Conservation (phyloP, 1,140 invertebrate species). For the Stegodyphus dumicola region DNA sequence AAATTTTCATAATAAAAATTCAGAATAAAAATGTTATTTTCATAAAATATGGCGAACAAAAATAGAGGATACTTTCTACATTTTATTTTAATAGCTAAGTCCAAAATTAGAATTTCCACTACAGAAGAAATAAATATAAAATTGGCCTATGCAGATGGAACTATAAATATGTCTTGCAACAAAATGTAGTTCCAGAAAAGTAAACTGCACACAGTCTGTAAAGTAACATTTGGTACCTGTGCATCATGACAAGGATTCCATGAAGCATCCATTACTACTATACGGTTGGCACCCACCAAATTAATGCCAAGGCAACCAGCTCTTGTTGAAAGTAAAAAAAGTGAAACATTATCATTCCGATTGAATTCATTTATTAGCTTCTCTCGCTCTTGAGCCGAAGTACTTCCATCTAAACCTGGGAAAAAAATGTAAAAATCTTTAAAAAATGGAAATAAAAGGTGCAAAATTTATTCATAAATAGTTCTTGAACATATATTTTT, state of each 20-base stretch:
- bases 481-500: background rate
- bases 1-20: no score
- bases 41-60: no score
- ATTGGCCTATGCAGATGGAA: no score
- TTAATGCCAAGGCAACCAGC: conserved; percentile 98
- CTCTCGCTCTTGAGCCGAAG: conserved; percentile 91
- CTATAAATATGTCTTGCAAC: no score
- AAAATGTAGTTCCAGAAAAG: no score
- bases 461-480: background rate
- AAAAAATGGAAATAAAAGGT: background rate
- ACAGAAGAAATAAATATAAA: no score
- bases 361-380: conserved; percentile 98
- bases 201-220: no score
- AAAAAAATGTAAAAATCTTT: conserved; percentile 6
- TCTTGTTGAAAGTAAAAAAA: conserved; percentile 97
- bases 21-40: no score
- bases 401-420: conserved; percentile 88
- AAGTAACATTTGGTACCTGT: conserved; percentile 71
- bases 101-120: no score
- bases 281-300: conserved; percentile 92
- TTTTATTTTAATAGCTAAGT: no score
- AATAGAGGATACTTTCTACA: no score
- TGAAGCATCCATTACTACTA: conserved; percentile 97
- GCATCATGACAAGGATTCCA: conserved; percentile 99
- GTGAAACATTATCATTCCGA: conserved; percentile 84